Evolutionary conservation across 2,113 vertebrate species (phyloP), one percentile per base, ranked within the genome.

Genomic region (Rhabdomys dilectus): DNA sequence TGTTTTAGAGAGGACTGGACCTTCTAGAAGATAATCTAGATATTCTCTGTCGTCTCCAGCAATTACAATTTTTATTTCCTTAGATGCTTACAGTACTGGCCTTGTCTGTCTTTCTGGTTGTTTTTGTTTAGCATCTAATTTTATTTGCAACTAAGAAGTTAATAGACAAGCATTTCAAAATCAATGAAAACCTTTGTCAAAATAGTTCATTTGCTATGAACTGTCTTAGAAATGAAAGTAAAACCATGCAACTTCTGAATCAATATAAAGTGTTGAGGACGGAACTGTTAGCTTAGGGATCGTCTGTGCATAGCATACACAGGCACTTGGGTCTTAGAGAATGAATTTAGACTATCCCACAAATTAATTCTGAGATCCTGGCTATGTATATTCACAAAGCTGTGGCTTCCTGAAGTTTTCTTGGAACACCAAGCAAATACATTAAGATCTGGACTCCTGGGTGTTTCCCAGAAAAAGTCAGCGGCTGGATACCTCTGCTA

Each of bases 401-500:
- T 89, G 86, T 87, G 62, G 81, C 87, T 95, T 96, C 31, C 58
- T 94, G 84, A 97, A 94, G 89, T 81, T 95, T 97, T 95, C 96
- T 96, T 97, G 96, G 97, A 96, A 78, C 58, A 75, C 39, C 12
- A 4, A 89, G 78, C 75, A 91, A 88, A 87, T 89, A 89, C 85
- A 96, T 95, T 95, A 97, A 95, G 93, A 96, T 88, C 86, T 96
- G 96, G 88, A 95, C 96, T 94, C 31, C 89, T 75, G 19, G 91
- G 45, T 66, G 58, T 76, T 97, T 96, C 97, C 96, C 91, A 96
- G 95, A 95, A 97, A 95, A 96, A 95, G 92, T 84, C 77, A 96
- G 80, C 70, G 77, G 64, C 66, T 34, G 24, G 53, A 39, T 96
- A 88, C 76, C 90, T 89, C 95, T 93, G 64, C 87, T 80, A 72